phyloP scores from a whole-genome alignment of 2,797 vertebrate genomes.

The Kryptolebias ocellatus region DNA sequence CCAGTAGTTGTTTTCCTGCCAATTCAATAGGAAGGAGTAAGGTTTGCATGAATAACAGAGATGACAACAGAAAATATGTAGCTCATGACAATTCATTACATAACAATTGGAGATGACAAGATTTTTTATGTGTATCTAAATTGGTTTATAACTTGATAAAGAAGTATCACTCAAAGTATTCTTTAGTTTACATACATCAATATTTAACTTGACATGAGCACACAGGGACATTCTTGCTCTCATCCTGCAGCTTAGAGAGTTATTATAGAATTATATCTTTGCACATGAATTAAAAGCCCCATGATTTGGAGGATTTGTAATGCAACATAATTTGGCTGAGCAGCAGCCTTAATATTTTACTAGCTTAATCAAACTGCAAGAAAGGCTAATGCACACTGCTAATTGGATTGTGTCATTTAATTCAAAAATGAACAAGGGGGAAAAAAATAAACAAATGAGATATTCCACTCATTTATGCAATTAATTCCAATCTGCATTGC shows the following conservation, averaged over 20 bases:
- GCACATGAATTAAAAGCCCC: conserved; percentile 51
- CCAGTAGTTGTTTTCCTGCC: conserved; percentile 56
- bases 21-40: conserved; percentile 28
- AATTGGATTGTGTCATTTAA: conserved; percentile 80
- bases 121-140: too few relatives aligned
- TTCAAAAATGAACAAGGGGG: conserved; percentile 72
- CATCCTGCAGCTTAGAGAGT: conserved; percentile 28
- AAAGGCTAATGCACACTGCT: conserved; percentile 72
- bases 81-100: conserved; percentile 22
- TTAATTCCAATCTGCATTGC: conserved; percentile 67
- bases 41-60: conserved; percentile 24
- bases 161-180: neutral
- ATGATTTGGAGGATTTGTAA: conserved; percentile 70
- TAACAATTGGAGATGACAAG: neutral
- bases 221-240: conserved; percentile 10
- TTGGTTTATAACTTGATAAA: neutral
- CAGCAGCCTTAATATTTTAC: conserved; percentile 71
- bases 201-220: conserved; percentile 2
- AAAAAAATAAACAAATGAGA: conserved; percentile 69
- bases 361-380: conserved; percentile 76
- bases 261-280: conserved; percentile 37
- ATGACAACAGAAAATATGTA: conserved; percentile 30
- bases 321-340: conserved; percentile 72
- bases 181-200: neutral
- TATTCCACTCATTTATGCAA: conserved; percentile 70